A percentile compares a stretch with the other conserved stretches of the same genome.
Conservation (phyloP, 2,888 invertebrate species). For the Sarcophaga variegata region DNA sequence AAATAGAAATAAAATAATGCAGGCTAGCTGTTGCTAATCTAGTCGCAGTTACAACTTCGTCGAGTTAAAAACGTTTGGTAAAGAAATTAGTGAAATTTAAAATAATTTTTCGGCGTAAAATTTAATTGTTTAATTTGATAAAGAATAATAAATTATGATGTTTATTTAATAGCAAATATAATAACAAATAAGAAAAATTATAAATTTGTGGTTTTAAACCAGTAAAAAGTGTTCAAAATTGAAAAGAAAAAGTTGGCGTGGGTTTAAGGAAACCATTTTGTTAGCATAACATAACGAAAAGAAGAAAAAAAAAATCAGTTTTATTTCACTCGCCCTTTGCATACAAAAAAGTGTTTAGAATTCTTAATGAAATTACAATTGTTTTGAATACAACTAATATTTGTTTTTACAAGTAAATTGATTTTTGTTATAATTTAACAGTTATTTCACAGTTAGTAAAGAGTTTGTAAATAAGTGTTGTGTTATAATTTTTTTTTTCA, state of each 20-base stretch:
- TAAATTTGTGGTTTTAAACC: neutral
- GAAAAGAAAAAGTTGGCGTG: no score
- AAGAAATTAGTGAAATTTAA: no score
- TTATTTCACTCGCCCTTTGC: neutral
- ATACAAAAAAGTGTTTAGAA: neutral
- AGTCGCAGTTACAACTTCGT: constrained; percentile 72
- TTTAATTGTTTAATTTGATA: no score
- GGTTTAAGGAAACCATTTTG: no score
- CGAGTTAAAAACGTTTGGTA: constrained; percentile 59
- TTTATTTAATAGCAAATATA: no score
- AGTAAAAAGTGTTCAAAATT: no score
- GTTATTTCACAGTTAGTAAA: neutral
- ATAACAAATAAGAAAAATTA: constrained; percentile 35
- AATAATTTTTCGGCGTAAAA: no score
- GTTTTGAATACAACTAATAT: no score
- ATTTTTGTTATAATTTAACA: neutral
- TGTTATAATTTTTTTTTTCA: neutral
- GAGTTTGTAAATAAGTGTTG: no score
- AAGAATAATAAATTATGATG: no score
- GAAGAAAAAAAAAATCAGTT: neutral
- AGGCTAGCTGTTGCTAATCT: constrained; percentile 71
- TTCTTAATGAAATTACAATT: neutral
- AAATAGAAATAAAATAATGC: constrained; percentile 71
- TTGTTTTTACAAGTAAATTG: neutral
- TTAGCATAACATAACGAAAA: neutral